A percentile compares a stretch with the other conserved stretches of the same genome.
Conservation (phyloP, 2,797 vertebrate species). For the Poecile montanus region DNA sequence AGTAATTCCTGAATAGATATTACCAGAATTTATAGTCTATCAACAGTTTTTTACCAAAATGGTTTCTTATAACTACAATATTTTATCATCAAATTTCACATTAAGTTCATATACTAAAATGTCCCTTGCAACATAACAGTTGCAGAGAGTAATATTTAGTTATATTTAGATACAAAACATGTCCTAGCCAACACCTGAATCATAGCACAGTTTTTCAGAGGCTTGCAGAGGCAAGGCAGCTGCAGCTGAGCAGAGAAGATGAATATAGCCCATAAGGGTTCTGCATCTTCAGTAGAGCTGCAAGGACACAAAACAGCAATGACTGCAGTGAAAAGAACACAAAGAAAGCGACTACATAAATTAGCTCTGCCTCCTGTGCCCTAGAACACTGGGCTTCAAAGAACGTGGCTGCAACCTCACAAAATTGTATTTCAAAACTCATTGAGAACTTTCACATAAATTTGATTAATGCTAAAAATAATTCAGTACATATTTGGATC, state of each 20-base stretch:
- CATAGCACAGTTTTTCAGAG: background rate
- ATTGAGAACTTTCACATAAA: background rate
- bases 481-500: background rate
- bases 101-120: background rate
- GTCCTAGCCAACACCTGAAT: background rate
- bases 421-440: background rate
- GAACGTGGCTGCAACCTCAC: background rate
- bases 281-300: background rate
- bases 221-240: background rate
- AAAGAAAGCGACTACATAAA: background rate
- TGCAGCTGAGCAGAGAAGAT: background rate
- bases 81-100: background rate
- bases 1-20: background rate
- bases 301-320: background rate
- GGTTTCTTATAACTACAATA: background rate
- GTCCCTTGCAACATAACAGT: background rate
- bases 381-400: background rate
- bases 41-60: background rate
- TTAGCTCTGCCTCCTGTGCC: background rate
- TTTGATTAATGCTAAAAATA: background rate
- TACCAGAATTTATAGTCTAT: background rate
- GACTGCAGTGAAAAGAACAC: background rate
- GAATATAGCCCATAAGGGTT: background rate
- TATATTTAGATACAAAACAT: background rate
- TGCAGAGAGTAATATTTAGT: background rate